Percentiles rank a stretch among this genome's conserved stretches.
Evolutionary conservation across 2,797 vertebrate species (phyloP).

Genomic region (Rhinoraja longicauda): DNA sequence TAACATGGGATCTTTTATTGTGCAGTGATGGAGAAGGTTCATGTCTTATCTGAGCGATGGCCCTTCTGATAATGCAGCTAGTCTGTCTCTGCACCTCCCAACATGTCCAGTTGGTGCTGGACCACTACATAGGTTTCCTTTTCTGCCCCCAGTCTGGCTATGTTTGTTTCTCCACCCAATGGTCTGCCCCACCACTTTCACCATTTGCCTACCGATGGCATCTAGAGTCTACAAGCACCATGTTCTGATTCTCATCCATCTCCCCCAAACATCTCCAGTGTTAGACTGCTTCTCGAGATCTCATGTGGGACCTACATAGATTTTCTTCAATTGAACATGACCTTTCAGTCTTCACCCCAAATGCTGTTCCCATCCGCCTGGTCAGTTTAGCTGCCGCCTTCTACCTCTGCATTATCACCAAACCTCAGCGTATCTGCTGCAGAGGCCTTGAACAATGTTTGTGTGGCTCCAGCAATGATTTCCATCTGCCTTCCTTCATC

Average conservation of each 20-base stretch:
- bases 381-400: neutral
- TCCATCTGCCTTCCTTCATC: neutral
- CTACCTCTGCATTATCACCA: neutral
- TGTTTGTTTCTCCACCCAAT: neutral
- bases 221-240: neutral
- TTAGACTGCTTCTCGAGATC: neutral
- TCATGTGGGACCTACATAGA: neutral
- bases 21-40: too few species aligned
- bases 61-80: too few species aligned
- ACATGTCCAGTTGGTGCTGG: neutral
- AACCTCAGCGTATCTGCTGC: neutral
- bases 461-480: neutral
- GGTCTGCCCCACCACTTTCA: neutral
- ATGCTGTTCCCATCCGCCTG: neutral
- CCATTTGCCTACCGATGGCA: neutral
- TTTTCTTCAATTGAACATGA: neutral
- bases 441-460: neutral
- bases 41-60: too few species aligned
- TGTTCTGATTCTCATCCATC: neutral
- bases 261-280: neutral
- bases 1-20: too few species aligned
- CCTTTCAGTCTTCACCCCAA: neutral
- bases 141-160: neutral
- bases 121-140: neutral
- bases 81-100: neutral